Conservation (phyloP, 2,888 invertebrate genomes). For the Athalia cordata region DNA sequence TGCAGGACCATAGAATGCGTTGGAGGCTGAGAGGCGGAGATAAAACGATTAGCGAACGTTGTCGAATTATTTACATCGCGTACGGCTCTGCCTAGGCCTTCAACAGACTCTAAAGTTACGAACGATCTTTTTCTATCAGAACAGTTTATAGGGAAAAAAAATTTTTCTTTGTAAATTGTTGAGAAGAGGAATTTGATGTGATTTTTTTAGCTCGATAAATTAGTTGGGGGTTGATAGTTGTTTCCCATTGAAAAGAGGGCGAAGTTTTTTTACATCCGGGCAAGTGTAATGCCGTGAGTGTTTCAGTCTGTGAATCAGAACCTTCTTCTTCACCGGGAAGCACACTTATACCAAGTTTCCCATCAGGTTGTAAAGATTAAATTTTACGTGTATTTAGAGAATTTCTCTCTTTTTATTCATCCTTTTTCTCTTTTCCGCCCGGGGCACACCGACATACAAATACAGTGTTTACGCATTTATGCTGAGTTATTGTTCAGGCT, state of each 20-base stretch:
- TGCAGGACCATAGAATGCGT: too few relatives aligned
- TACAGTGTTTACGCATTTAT: slow-evolving; percentile 65
- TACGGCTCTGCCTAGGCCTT: too few relatives aligned
- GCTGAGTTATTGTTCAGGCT: slow-evolving; percentile 72
- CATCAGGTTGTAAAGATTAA: slow-evolving; percentile 67
- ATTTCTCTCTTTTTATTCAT: slow-evolving; percentile 13
- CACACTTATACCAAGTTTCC: too few relatives aligned
- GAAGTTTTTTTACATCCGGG: not conserved
- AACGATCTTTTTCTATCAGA: not conserved
- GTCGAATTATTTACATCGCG: slow-evolving; percentile 14
- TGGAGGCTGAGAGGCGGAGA: slow-evolving; percentile 25
- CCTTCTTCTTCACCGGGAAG: too few relatives aligned
- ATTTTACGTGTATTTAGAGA: slow-evolving; percentile 48
- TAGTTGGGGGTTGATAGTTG: not conserved
- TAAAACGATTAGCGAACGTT: slow-evolving; percentile 35
- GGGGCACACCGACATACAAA: not conserved
- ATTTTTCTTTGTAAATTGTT: too few relatives aligned
- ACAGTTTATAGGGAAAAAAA: not conserved
- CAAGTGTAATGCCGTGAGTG: too few relatives aligned
- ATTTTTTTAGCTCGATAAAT: not conserved
- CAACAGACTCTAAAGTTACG: not conserved
- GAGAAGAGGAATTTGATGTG: not conserved
- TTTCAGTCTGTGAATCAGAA: too few relatives aligned
- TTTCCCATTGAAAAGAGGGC: not conserved
- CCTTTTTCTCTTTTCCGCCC: not conserved